Evolutionary conservation across 2,888 invertebrate species (phyloP).

Genomic region (Busseola fusca): DNA sequence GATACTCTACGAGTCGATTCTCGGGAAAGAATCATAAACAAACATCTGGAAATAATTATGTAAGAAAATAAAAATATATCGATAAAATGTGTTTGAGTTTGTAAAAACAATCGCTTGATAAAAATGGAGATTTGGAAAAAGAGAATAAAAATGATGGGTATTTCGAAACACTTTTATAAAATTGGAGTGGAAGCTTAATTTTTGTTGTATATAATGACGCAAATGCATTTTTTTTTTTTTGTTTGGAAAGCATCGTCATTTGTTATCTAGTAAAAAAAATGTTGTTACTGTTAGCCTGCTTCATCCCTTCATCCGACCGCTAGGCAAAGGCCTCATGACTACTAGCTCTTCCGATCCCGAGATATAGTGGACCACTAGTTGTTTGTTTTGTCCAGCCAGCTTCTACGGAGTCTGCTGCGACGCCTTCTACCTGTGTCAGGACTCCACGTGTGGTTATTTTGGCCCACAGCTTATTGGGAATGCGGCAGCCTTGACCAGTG

Average conservation of each 20-base stretch:
- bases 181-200: background rate
- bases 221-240: background rate
- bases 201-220: background rate
- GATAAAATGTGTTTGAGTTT: conserved; percentile 11
- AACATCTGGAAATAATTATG: conserved; percentile 16
- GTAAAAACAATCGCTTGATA: conserved; percentile 1
- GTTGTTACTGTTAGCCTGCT: background rate
- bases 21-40: conserved; percentile 17
- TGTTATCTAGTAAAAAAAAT: background rate
- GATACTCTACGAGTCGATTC: conserved; percentile 19
- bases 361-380: no score
- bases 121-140: conserved; percentile 12
- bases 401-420: no score
- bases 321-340: no score
- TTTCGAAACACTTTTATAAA: background rate
- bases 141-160: background rate
- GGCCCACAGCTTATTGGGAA: no score
- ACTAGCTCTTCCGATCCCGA: no score
- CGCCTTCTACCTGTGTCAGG: no score
- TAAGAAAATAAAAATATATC: conserved; percentile 16
- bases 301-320: no score
- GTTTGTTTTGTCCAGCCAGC: no score
- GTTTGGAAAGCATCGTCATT: background rate
- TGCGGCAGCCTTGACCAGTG: no score
- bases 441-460: no score